These are phyloP conservation scores for Oxyruncus cristatus DNA, from an alignment of 2,113 vertebrate genomes.

Conservation along the genomic window DNA sequence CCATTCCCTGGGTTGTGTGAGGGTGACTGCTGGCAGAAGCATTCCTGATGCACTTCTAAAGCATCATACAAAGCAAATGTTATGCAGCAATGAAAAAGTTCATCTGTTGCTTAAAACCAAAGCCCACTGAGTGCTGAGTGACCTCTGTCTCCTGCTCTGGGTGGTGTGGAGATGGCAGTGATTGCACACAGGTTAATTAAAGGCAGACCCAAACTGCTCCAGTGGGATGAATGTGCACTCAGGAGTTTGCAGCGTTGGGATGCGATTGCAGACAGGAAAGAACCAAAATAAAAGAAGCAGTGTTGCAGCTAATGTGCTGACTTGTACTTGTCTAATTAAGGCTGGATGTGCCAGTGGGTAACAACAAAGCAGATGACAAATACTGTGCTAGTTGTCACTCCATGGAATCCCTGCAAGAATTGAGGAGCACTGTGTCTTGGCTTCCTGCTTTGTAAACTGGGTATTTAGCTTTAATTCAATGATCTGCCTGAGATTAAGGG, in stretches of 20 bases:
- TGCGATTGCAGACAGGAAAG: not conserved
- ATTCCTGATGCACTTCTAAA: not conserved
- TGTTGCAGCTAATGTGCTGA: constrained; percentile 47
- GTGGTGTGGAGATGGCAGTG: not conserved
- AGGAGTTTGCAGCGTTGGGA: not conserved
- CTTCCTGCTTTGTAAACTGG: not conserved
- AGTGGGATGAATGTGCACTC: not conserved
- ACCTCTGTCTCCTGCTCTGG: not conserved
- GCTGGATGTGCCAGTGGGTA: constrained; percentile 23
- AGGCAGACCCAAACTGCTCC: not conserved
- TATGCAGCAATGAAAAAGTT: not conserved
- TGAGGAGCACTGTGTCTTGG: not conserved
- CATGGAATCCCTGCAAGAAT: not conserved
- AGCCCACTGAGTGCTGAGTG: not conserved
- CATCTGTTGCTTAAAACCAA: not conserved
- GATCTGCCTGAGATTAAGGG: not conserved
- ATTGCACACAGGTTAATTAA: not conserved
- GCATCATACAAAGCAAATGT: not conserved
- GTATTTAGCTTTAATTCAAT: not conserved
- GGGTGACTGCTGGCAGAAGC: not conserved
- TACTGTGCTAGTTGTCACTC: constrained; percentile 2
- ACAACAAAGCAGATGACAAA: constrained; percentile 23
- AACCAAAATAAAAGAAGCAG: not conserved
- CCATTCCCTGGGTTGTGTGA: not conserved
- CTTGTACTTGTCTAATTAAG: constrained; percentile 49